Evolutionary conservation across 2,888 invertebrate species (phyloP).

Genomic region (Ormyrus rosae): DNA sequence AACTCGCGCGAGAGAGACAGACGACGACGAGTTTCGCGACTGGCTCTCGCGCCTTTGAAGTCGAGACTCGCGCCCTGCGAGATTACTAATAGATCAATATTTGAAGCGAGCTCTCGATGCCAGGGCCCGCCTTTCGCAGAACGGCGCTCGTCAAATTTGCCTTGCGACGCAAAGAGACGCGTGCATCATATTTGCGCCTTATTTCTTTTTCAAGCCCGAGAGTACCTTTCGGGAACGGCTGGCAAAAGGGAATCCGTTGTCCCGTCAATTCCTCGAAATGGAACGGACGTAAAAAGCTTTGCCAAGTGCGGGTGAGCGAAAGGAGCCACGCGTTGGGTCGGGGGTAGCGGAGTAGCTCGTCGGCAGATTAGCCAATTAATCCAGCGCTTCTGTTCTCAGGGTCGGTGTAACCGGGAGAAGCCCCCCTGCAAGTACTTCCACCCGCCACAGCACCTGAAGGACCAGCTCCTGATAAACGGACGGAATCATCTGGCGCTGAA

Average conservation of each 20-base stretch:
- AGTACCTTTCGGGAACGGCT: too few species aligned
- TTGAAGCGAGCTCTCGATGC: constrained; percentile 23
- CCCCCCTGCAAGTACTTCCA: constrained; percentile 99
- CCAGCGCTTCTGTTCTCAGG: constrained; percentile 81
- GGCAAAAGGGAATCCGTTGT: too few species aligned
- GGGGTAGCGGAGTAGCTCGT: too few species aligned
- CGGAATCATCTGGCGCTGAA: constrained; percentile 99
- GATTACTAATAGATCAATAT: constrained; percentile 51
- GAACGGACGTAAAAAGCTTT: too few species aligned
- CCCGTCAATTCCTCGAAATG: too few species aligned
- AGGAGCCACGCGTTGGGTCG: too few species aligned
- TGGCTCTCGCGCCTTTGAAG: constrained; percentile 35
- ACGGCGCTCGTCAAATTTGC: background rate
- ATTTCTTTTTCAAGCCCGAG: background rate
- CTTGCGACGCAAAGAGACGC: background rate
- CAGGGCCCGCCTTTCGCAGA: background rate
- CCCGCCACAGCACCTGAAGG: constrained; percentile 99
- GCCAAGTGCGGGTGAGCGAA: too few species aligned
- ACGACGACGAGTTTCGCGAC: constrained; percentile 28
- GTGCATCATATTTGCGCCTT: constrained; percentile 1
- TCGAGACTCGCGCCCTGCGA: constrained; percentile 17
- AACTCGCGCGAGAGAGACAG: constrained; percentile 15
- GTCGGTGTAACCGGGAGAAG: constrained; percentile 99
- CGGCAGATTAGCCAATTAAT: too few species aligned
- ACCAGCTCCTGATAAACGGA: constrained; percentile 99